Evolutionary conservation across 1,140 invertebrate species (phyloP).

Genomic region (Pseudomyrmex cubaensis): DNA sequence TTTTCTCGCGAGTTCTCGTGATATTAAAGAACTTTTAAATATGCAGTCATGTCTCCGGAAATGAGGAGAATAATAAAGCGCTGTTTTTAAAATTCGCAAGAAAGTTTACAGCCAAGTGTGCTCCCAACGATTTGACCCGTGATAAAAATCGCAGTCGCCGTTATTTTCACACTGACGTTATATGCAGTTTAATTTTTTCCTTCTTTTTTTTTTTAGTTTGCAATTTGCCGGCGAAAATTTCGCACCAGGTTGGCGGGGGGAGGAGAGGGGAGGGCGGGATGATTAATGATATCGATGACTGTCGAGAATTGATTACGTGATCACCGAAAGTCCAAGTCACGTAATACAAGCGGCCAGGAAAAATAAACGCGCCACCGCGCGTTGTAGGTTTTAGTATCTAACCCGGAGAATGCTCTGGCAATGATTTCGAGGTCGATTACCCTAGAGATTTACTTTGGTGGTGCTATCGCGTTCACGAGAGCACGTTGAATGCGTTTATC

Average conservation of each 20-base stretch:
- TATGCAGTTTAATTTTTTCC: background rate
- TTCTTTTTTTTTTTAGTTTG: background rate
- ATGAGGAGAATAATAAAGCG: background rate
- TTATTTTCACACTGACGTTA: background rate
- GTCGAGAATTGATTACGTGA: constrained; percentile 32
- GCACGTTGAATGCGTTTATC: constrained; percentile 32
- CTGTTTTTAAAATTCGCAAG: too few relatives aligned
- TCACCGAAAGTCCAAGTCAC: constrained; percentile 36
- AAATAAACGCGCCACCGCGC: constrained; percentile 42
- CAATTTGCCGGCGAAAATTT: background rate
- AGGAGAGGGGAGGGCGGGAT: background rate
- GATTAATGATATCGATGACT: constrained; percentile 31
- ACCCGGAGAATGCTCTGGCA: constrained; percentile 42
- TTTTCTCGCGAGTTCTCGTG: background rate
- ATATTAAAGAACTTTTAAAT: background rate
- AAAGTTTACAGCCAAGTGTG: background rate
- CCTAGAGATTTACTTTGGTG: constrained; percentile 29
- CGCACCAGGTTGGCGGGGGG: too few relatives aligned
- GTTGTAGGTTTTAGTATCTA: constrained; percentile 46
- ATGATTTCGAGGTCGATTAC: constrained; percentile 58
- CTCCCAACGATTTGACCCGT: background rate
- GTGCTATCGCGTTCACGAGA: background rate
- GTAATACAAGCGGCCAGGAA: constrained; percentile 35
- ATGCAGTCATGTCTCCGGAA: background rate
- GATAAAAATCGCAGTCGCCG: too few relatives aligned